Conservation (phyloP, 2,888 invertebrate species). For the Andrena hattorfiana region DNA sequence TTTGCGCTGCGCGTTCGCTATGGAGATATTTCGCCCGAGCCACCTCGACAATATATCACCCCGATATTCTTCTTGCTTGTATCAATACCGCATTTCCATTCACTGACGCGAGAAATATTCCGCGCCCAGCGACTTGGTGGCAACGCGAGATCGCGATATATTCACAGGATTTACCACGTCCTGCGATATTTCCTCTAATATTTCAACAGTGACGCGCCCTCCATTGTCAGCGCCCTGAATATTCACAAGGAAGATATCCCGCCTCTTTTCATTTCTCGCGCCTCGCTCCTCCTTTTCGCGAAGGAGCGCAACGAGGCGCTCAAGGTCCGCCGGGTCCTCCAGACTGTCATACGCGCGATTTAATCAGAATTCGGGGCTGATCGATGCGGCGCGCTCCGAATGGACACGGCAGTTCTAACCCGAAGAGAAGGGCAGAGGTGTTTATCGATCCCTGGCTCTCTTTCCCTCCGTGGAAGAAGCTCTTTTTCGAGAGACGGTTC, state of each 20-base stretch:
- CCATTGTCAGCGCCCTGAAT: neutral
- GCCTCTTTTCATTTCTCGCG: neutral
- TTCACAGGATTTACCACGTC: neutral
- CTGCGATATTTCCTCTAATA: neutral
- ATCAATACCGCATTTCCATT: constrained; percentile 5
- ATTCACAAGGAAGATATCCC: neutral
- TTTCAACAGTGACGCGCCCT: neutral
- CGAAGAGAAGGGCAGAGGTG: neutral
- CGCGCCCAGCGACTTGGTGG: neutral
- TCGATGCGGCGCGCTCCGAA: constrained; percentile 17
- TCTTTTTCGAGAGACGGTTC: constrained; percentile 6
- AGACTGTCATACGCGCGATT: constrained; percentile 28
- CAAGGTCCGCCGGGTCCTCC: neutral
- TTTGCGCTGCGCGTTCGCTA: neutral
- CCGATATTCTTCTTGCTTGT: constrained; percentile 4
- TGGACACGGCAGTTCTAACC: constrained; percentile 7
- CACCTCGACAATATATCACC: neutral
- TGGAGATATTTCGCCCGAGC: constrained; percentile 4
- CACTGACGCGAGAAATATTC: constrained; percentile 13
- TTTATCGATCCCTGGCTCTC: constrained; percentile 47
- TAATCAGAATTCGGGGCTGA: constrained; percentile 31
- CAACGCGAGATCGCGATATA: neutral
- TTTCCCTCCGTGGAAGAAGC: neutral
- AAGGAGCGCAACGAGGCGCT: neutral
- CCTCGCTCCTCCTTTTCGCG: neutral